Evolutionary conservation across 2,797 vertebrate genomes (phyloP).

Genomic region (Microcaecilia unicolor): DNA sequence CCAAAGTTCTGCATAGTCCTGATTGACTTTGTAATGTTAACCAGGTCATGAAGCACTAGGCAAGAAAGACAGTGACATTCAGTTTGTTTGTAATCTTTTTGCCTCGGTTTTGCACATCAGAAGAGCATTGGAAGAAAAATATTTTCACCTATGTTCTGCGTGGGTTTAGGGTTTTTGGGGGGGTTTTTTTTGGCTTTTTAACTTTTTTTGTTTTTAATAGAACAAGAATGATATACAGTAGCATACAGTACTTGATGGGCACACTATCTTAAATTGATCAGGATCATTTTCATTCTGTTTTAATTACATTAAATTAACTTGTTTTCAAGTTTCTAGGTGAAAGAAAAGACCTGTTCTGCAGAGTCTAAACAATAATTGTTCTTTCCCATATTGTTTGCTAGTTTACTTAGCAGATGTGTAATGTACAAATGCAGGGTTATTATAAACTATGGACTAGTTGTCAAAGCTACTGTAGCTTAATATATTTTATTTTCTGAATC

Average conservation of each 20-base stretch:
- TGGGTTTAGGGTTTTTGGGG: too few species aligned
- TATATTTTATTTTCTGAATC: conserved; percentile 49
- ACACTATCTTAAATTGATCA: conserved; percentile 47
- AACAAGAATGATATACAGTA: conserved; percentile 43
- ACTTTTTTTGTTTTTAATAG: conserved; percentile 24
- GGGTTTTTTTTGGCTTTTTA: conserved; percentile 41
- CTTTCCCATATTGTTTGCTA: conserved; percentile 42
- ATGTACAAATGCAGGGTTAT: conserved; percentile 54
- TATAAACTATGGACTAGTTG: conserved; percentile 41
- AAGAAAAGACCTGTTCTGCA: conserved; percentile 45
- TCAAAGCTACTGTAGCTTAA: conserved; percentile 25
- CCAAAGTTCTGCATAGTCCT: conserved; percentile 77
- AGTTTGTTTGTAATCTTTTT: conserved; percentile 67
- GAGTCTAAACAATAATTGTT: conserved; percentile 33
- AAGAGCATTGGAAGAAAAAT: conserved; percentile 50
- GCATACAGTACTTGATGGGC: conserved; percentile 53
- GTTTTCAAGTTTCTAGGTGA: conserved; percentile 35
- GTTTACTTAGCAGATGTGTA: conserved; percentile 38
- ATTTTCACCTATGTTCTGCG: background rate
- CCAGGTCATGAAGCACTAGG: conserved; percentile 71
- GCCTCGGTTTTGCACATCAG: conserved; percentile 90
- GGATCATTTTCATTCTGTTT: conserved; percentile 33
- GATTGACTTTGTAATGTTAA: conserved; percentile 51
- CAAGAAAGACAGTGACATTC: conserved; percentile 52
- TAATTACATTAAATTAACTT: conserved; percentile 17